Percentiles rank a stretch among this genome's conserved stretches.
phyloP scores from a whole-genome alignment of 2,888 invertebrate genomes.

The Sphecodes monilicornis region DNA sequence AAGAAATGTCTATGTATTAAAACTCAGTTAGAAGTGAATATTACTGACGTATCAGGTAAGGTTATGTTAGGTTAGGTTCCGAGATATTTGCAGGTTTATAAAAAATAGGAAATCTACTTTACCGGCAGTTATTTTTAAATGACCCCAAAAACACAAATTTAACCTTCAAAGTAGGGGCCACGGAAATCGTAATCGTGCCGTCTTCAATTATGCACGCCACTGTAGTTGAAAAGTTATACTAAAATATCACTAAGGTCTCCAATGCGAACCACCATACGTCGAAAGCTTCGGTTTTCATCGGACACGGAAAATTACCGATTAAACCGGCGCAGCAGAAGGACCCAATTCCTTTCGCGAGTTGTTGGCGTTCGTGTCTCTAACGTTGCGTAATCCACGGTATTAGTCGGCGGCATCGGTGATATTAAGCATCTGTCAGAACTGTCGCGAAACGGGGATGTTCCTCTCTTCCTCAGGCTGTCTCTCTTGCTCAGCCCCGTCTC shows the following conservation, averaged over 20 bases:
- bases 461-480: background rate
- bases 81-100: no score
- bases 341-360: conserved; percentile 9
- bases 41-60: no score
- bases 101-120: no score
- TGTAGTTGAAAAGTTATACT: background rate
- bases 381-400: conserved; percentile 44
- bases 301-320: background rate
- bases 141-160: no score
- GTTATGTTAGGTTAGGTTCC: no score
- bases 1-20: no score
- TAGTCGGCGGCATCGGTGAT: conserved; percentile 60
- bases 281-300: background rate
- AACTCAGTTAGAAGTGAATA: no score
- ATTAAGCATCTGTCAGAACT: conserved; percentile 61
- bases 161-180: no score
- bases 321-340: background rate
- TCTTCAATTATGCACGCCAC: no score
- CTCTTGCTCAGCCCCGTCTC: background rate
- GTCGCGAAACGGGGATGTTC: conserved; percentile 52
- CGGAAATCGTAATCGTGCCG: no score
- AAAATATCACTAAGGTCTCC: background rate
- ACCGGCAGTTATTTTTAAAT: no score
- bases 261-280: background rate
- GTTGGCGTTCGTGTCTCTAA: background rate